Base-by-base conservation (phyloP, 2,113 vertebrate genomes). In the Puntigrus tetrazona region DNA sequence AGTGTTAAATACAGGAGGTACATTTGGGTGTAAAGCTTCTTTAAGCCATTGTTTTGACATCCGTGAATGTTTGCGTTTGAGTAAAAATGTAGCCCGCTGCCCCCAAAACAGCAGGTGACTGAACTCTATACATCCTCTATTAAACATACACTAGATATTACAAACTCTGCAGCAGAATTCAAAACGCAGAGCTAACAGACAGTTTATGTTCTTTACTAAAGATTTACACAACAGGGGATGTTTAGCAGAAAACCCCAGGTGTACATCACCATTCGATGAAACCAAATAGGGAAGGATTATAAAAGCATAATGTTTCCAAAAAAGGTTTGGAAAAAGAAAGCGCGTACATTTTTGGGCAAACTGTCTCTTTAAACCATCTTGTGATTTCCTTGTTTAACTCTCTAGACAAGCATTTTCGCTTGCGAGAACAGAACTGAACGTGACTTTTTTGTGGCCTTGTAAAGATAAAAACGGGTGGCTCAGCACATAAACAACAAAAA, bases 41-140 rank as follows among this genome's bases (percentile, higher is more conserved):
- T 38, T 0, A 72, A 72, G 50, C 27, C 25, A 27, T 7, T 75
- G 72, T 78, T 79, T 18, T 63, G 18, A 31, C 78, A 80, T 80
- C 78, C 47, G 78, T 27, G 41, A 9, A 16, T 34, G 47, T 82
- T 82, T 82, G 65, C 50, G 18, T 55, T 59, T 3, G 29, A 55
- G 59, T 50, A 69, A 27, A 29, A 79, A 52, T 69, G n/a, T 47
- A 50, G 41, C 25, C 38, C 29, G 59, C 22, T 72, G 80, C 72
- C 80, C 31, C 13, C 45, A 70, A 82, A 72, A 38, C 63, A 1
- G 45, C 80, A 82, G 80, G 63, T 72, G 43, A 82, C 65, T 72
- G 80, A 82, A 82, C 80, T 70, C 22, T 20, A 25, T 55, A 36
- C 55, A 55, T 81, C 29, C 29, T 81, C 36, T 69, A 25, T 82